Base-by-base conservation (phyloP, 2,797 vertebrate genomes). In the Enteromius radiatus region DNA sequence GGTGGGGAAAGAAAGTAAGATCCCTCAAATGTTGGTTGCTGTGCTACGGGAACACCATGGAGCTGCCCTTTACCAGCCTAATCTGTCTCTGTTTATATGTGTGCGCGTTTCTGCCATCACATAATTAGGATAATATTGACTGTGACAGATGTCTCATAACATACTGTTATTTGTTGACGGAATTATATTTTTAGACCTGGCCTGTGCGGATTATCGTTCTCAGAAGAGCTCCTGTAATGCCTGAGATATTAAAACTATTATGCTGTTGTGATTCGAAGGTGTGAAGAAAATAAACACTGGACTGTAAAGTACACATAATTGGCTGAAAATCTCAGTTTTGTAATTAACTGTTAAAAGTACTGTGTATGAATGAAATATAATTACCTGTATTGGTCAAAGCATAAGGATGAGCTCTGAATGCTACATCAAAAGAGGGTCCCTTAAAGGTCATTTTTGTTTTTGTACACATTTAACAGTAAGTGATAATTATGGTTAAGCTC, bases 91-190 rank as follows among this genome's bases (percentile, higher is more conserved):
- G 45, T 78, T 28, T 38, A 21, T 83, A 4, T 71, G 33, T 61
- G 26, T 65, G 68, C 43, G 76, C 43, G 31, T 52, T 71, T 28
- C 73, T 74, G 64, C 76, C 64, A 31, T 78, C 76, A 74, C 63
- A 71, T 76, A 84, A 52, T 76, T 78, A 69, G 31, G 12, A 43
- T 59, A 83, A 80, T 78, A 87, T 73, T 81, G 73, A 78, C 77
- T 84, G 77, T 86, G 86, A 84, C 83, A 86, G 81, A 75, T 85
- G 79, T 85, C 83, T 86, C 65, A 33, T 84, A 77, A 81, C 49
- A 86, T 76, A 79, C 65, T 79, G 54, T 82, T 78, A 74, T 81
- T 78, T 81, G 84, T 78, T 33, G 33, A 43, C 33, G 6, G 84
- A 85, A 81, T 81, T 82, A 61, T 83, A 83, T 84, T 82, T 87